phyloP scores from a whole-genome alignment of 2,113 vertebrate species.

The Oncorhynchus mykiss region DNA sequence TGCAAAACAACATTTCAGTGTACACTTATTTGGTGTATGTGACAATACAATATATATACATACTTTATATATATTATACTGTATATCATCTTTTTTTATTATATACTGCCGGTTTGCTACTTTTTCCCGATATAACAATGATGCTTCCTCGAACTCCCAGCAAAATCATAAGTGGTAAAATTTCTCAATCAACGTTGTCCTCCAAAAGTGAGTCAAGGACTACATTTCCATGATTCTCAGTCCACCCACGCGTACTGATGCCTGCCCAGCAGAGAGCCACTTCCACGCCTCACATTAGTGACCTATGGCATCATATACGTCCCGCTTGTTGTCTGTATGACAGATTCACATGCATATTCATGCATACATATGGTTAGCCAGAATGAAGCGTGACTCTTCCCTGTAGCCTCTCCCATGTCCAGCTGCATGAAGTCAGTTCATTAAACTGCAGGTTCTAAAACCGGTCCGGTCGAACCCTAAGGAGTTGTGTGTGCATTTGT shows the following conservation, averaged over 20 bases:
- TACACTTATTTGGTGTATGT: too few species aligned
- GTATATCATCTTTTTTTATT: too few species aligned
- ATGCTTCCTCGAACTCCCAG: background rate
- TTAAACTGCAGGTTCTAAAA: slow-evolving; percentile 55
- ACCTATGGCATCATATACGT: slow-evolving; percentile 74
- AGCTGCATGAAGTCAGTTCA: slow-evolving; percentile 56
- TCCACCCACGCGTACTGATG: slow-evolving; percentile 54
- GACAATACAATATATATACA: too few species aligned
- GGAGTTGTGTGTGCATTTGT: slow-evolving; percentile 37
- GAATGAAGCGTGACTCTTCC: slow-evolving; percentile 68
- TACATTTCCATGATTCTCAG: slow-evolving; percentile 56
- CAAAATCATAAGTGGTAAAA: slow-evolving; percentile 32
- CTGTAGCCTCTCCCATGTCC: slow-evolving; percentile 41
- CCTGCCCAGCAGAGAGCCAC: slow-evolving; percentile 62
- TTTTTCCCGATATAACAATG: too few species aligned
- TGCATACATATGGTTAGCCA: slow-evolving; percentile 72
- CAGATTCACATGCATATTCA: slow-evolving; percentile 80
- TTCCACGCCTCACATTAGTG: slow-evolving; percentile 65
- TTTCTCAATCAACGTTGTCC: slow-evolving; percentile 65
- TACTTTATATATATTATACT: too few species aligned
- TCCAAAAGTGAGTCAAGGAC: slow-evolving; percentile 65
- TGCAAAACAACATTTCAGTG: too few species aligned
- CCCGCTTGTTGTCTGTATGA: slow-evolving; percentile 64
- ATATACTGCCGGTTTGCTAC: too few species aligned
- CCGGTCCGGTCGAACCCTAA: slow-evolving; percentile 47